Evolutionary conservation across 2,113 vertebrate species (phyloP), one percentile per base, ranked within the genome.

Genomic region (Amblyopsis rosae): DNA sequence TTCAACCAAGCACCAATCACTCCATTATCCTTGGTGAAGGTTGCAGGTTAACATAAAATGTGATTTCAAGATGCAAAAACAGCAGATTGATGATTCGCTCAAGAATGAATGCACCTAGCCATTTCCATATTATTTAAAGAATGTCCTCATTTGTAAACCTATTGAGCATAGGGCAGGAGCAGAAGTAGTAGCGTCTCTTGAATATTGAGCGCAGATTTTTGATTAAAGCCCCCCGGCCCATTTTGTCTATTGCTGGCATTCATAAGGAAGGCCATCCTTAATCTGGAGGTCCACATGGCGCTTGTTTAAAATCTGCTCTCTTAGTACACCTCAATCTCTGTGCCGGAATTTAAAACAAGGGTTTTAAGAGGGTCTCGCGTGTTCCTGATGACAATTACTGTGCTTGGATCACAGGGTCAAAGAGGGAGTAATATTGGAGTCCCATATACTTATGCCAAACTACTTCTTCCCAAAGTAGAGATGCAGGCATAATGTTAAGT

Each of bases 41-140:
- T 89, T 92, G 89, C 89, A 80, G 91, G 92, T 93, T 90, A 90
- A 89, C 84, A 71, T 83, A 79, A 87, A 88, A 88, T 81, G 77
- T 79, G 77, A 76, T 75, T 67, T 80, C 70, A 70, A 68, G 76
- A 90, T 81, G 87, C 88, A 85, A 82, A 86, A 85, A 79, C 78
- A 77, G 71, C 76, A 90, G 89, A 92, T 91, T 91, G 90, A 93
- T 93, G 91, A 83, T 69, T 79, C 74, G 70, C 69, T 51, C 71
- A 61, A 73, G 86, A 85, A 84, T 79, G 80, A 87, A 90, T 84
- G 83, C 82, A 50, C 86, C 78, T 91, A 89, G 89, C 90, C 83
- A 89, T 91, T 88, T 92, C 88, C 88, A 87, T 91, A 90, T 90
- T 88, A 91, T 90, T 90, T 89, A 89, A 90, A 89, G 84, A 85